Evolutionary conservation across 2,113 vertebrate genomes (phyloP), one percentile per base, ranked within the genome.

Genomic region (Bos indicus): DNA sequence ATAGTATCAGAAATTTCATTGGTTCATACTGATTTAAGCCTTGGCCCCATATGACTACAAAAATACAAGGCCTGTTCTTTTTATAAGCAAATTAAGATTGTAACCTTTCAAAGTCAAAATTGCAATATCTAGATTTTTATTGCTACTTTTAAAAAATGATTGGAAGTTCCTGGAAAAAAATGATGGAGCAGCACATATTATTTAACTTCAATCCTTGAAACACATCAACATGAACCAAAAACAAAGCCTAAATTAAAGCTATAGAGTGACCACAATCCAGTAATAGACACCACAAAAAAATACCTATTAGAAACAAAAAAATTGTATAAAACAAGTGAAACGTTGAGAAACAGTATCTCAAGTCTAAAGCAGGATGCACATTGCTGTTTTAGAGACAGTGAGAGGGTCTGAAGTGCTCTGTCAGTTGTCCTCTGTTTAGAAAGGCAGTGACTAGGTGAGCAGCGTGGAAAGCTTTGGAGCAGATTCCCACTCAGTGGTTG

Each of bases 101-200:
- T 57, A 88, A 67, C 52, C 64, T 60, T 95, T 51, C 30, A 84
- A 60, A 71, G 17, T 94, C 13, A 33, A 33, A 90, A 57, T 25
- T 40, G 59, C 54, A 62, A 10, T 83, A 59, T 74, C 54, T 52
- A 92, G 36, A 62, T 88, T 17, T 59, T 95, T 80, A 90, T 15
- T 84, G 54, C 56, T 90, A 9, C 54, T 51, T 97, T 62, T 26
- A 21, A 54, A 57, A 56, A 91, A 92, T 26, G 52, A 48, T n/a
- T 17, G 5, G 7, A 89, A 88, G 16, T 94, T 88, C 62, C 62
- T 80, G 4, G 13, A 52, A 33, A 64, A 85, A 48, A 17, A 17
- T 30, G 25, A 14, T 64, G 7, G 87, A 88, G 43, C 7, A 88
- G 15, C 33, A 43, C 81, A 84, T 6, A 13, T 40, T 71, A 14